phyloP scores from a whole-genome alignment of 2,797 vertebrate genomes.

The Ciconia nigra region DNA sequence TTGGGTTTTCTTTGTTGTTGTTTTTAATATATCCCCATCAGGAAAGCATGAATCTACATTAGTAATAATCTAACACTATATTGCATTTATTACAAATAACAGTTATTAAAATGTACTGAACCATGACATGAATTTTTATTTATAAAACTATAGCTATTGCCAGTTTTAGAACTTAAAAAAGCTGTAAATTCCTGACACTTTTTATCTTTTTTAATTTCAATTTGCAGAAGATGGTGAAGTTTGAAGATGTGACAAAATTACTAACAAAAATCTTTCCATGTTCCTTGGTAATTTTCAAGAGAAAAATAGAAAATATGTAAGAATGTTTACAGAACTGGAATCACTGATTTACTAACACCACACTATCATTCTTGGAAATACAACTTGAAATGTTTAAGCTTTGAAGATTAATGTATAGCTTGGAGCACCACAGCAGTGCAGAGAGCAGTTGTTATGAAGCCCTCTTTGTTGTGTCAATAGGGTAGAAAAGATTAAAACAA shows the following conservation, averaged over 20 bases:
- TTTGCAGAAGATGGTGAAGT: background rate
- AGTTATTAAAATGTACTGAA: slow-evolving; percentile 67
- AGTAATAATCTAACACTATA: slow-evolving; percentile 25
- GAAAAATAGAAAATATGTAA: background rate
- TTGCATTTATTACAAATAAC: slow-evolving; percentile 43
- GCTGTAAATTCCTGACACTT: background rate
- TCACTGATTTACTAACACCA: background rate
- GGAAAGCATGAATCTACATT: slow-evolving; percentile 38
- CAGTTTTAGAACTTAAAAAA: background rate
- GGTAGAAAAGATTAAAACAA: slow-evolving; percentile 7
- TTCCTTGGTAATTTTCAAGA: background rate
- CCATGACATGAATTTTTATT: slow-evolving; percentile 40
- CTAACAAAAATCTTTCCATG: background rate
- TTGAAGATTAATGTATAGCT: slow-evolving; percentile 1
- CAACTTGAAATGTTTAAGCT: background rate
- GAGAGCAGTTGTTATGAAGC: background rate
- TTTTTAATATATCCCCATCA: slow-evolving; percentile 4
- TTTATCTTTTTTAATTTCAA: background rate
- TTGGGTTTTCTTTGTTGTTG: background rate
- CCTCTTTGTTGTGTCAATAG: background rate
- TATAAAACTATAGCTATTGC: slow-evolving; percentile 4
- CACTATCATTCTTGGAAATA: background rate
- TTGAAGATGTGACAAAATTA: background rate
- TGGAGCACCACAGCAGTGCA: background rate
- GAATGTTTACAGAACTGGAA: background rate